phyloP scores from a whole-genome alignment of 2,113 vertebrate genomes.

The Eolophus roseicapilla region DNA sequence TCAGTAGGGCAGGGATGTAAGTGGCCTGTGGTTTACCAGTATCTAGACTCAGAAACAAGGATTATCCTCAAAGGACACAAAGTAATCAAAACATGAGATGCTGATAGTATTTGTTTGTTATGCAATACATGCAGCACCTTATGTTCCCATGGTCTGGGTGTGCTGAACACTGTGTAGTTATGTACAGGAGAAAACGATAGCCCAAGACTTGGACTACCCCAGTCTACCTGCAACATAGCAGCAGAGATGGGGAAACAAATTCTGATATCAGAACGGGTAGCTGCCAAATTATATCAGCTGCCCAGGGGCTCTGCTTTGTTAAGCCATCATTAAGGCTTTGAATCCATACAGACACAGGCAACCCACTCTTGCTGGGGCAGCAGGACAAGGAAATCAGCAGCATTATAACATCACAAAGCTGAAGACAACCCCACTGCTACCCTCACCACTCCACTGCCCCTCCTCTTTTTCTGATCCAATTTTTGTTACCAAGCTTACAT shows the following conservation, averaged over 20 bases:
- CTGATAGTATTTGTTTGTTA: not conserved
- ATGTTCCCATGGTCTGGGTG: accelerated
- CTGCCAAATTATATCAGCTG: not conserved
- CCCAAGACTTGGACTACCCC: not conserved
- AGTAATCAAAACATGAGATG: not conserved
- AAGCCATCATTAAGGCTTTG: not conserved
- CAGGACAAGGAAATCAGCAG: not conserved
- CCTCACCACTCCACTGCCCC: accelerated
- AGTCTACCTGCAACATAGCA: not conserved
- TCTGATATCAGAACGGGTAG: not conserved
- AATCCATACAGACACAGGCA: accelerated
- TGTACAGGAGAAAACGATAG: not conserved
- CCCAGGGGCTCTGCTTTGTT: not conserved
- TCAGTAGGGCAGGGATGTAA: accelerated
- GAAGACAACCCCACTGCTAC: not conserved
- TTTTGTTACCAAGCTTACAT: not conserved
- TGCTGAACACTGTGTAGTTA: accelerated
- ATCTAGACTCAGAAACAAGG: not conserved
- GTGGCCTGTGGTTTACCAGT: no score
- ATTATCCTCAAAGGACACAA: not conserved
- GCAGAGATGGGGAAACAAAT: not conserved
- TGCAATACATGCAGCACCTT: no score
- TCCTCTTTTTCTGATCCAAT: not conserved
- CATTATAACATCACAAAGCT: not conserved
- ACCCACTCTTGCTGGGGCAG: not conserved